Evolutionary conservation across 2,888 invertebrate species (phyloP), one percentile per base, ranked within the genome.

Genomic region (Dastarcus helophoroides): DNA sequence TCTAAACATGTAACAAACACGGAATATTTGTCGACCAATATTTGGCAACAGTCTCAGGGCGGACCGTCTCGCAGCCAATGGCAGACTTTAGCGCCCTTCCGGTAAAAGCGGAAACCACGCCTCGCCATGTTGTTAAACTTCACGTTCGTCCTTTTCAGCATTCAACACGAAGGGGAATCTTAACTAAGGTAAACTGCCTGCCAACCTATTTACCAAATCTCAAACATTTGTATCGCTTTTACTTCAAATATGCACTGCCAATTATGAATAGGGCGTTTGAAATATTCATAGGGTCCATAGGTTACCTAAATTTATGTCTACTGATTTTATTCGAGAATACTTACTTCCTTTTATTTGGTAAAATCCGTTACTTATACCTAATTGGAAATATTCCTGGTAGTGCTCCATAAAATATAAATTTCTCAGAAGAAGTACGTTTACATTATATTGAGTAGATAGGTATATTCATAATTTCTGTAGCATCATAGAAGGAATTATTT

Each of bases 1-100:
- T 57, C 60, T 56, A 63, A 62, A 63, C 62, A 62, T 60, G 50
- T 55, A 58, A 61, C 57, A 63, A 63, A 62, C 61, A 63, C 51
- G 50, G 48, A 55, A 58, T 61, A 63, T 63, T 63, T 63, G 62
- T 62, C 56, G 55, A 58, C 60, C 60, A 63, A 63, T 61, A 62
- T 62, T 63, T 63, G 61, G 51, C 56, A 62, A 63, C 61, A 61
- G 55, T 50, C 50, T 42, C 48, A 48, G 51, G 60, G 60, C 55
- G 58, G 54, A 45, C 40, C 48, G 35, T 32, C 29, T 32, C 36
- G 29, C 44, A 40, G 46, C 62, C 61, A 62, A 62, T 62, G 45
- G 38, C 38, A 40, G 40, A 24, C 27, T 36, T 34, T 31, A 31
- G 41, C 49, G 41, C 54, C 56, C 55, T 55, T 55, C 56, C 53